Evolutionary conservation across 2,888 invertebrate genomes (phyloP).

Genomic region (Acanthosepion pharaonis): DNA sequence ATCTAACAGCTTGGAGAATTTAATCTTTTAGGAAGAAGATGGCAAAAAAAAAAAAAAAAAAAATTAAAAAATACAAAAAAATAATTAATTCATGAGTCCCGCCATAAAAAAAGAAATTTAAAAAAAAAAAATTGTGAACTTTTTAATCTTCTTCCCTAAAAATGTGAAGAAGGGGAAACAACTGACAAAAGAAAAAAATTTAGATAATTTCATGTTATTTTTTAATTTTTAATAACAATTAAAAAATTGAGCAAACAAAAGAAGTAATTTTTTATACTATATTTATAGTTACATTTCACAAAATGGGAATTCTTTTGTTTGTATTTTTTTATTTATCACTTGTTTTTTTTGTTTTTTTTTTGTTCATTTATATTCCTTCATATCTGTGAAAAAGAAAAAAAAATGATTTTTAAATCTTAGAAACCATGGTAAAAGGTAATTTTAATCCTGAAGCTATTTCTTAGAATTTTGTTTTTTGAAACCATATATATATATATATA

Average conservation of each 20-base stretch:
- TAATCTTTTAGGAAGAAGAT: too few relatives aligned
- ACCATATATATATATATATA: too few relatives aligned
- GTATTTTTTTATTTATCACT: neutral
- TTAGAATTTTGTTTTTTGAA: too few relatives aligned
- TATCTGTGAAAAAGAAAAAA: too few relatives aligned
- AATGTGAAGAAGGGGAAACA: neutral
- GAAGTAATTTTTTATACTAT: neutral
- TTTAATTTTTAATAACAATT: conserved; percentile 33
- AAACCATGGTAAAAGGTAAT: too few relatives aligned
- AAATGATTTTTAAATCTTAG: too few relatives aligned
- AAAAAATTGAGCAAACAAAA: conserved; percentile 20
- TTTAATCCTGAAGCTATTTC: too few relatives aligned
- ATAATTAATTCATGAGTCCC: neutral
- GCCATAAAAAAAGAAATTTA: neutral
- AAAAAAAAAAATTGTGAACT: neutral
- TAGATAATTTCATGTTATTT: conserved; percentile 33
- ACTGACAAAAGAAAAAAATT: neutral
- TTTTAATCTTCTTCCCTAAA: neutral
- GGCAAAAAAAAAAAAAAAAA: too few relatives aligned
- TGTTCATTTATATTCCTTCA: too few relatives aligned
- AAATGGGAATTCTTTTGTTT: conserved; percentile 18
- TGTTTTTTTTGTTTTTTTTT: neutral
- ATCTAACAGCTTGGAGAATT: neutral
- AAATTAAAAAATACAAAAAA: neutral
- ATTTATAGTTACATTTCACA: neutral